These are phyloP conservation scores for Schlechtendalia chinensis DNA, from an alignment of 1,140 invertebrate genomes.

Conservation along the genomic window DNA sequence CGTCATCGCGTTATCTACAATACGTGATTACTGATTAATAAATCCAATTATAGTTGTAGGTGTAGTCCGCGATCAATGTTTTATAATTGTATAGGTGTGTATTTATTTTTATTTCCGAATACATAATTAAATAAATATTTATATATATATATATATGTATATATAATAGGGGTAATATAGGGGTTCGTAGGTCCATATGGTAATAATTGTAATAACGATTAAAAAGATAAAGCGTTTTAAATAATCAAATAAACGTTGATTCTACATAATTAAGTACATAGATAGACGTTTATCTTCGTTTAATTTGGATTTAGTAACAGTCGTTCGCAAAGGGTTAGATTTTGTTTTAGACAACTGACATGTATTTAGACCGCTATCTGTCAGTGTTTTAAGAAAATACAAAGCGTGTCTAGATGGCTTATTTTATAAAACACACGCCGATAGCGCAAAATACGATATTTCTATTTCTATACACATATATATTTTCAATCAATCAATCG, in stretches of 20 bases:
- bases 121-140: no score
- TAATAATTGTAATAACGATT: neutral
- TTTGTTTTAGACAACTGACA: neutral
- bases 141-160: no score
- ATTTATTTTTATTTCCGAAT: neutral
- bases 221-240: neutral
- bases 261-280: no score
- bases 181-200: no score
- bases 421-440: no score
- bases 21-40: neutral
- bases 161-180: neutral
- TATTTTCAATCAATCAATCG: no score
- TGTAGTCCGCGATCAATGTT: neutral
- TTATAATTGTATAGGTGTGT: neutral
- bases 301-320: neutral
- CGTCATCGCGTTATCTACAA: neutral
- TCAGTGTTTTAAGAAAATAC: neutral
- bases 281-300: neutral
- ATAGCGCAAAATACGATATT: neutral
- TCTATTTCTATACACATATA: no score
- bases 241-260: neutral
- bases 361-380: constrained; percentile 18
- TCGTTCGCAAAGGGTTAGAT: neutral
- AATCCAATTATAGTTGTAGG: constrained; percentile 21
- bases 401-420: neutral